phyloP scores from a whole-genome alignment of 2,888 invertebrate species.

The Athripsodes cinereus region DNA sequence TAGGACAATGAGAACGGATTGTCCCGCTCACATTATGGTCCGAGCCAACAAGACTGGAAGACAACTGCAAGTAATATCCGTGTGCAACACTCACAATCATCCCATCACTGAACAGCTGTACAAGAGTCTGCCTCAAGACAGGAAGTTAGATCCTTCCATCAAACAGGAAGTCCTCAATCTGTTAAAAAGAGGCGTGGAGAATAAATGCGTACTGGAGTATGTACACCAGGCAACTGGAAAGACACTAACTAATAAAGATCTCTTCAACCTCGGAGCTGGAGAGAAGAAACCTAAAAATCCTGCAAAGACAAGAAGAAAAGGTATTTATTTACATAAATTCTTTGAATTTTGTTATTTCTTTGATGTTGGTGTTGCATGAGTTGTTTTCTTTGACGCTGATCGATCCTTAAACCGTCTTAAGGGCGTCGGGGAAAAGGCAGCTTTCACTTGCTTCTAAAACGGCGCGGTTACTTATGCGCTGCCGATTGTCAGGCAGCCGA shows the following conservation, averaged over 20 bases:
- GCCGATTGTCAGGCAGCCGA: no score
- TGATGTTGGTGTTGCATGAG: no score
- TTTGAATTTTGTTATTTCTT: no score
- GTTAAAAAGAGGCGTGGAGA: constrained; percentile 35
- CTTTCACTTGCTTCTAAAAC: no score
- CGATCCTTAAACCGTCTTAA: no score
- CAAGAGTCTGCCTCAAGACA: constrained; percentile 37
- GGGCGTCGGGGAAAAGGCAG: no score
- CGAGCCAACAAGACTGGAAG: constrained; percentile 41
- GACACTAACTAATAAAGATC: constrained; percentile 35
- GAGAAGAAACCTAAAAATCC: constrained; percentile 9
- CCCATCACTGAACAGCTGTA: constrained; percentile 40
- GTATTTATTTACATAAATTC: not conserved
- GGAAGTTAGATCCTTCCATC: constrained; percentile 31
- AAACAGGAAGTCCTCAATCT: constrained; percentile 30
- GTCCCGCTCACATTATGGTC: constrained; percentile 40
- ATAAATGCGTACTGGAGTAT: constrained; percentile 36
- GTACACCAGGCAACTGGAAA: constrained; percentile 36
- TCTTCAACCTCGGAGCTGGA: constrained; percentile 37
- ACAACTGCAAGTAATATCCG: constrained; percentile 41
- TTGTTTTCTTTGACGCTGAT: no score
- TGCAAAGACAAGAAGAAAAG: constrained; percentile 9
- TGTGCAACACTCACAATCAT: constrained; percentile 42
- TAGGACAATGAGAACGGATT: constrained; percentile 39
- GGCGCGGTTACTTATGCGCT: no score